These are phyloP conservation scores for Drosophila parthenogenetica DNA, from an alignment of 2,888 invertebrate genomes.

Conservation along the genomic window DNA sequence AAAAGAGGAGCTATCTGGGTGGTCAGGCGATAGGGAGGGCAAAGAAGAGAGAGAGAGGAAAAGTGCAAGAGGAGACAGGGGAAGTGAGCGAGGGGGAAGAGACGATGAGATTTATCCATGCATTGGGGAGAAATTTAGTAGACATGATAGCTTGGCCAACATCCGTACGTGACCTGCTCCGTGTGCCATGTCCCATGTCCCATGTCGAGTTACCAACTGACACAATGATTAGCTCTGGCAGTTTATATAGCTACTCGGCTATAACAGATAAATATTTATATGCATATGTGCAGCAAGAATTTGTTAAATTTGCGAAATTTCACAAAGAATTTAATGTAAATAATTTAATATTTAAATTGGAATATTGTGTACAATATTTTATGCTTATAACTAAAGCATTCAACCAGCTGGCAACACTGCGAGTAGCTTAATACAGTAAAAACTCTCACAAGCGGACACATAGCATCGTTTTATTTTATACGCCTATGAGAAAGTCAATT, in stretches of 20 bases:
- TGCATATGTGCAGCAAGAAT: background rate
- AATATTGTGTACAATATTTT: no score
- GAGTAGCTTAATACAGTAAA: no score
- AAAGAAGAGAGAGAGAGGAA: background rate
- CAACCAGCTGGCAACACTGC: no score
- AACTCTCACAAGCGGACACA: no score
- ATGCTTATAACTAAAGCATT: no score
- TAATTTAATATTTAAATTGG: no score
- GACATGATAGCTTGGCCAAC: conserved; percentile 39
- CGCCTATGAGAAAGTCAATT: no score
- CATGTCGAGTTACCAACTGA: conserved; percentile 30
- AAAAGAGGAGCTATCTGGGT: background rate
- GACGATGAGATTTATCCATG: conserved; percentile 9
- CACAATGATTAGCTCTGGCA: conserved; percentile 41
- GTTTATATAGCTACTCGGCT: conserved; percentile 29
- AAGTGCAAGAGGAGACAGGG: background rate
- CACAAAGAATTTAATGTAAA: no score
- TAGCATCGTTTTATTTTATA: no score
- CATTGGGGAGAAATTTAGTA: conserved; percentile 29
- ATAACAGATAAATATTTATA: conserved; percentile 6
- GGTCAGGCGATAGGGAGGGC: background rate
- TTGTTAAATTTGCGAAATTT: background rate
- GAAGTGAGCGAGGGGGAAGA: background rate
- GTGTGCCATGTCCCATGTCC: conserved; percentile 12
- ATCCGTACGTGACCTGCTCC: conserved; percentile 39